Base-by-base conservation (phyloP, 2,888 invertebrate species). In the Mellilla xanthometata region DNA sequence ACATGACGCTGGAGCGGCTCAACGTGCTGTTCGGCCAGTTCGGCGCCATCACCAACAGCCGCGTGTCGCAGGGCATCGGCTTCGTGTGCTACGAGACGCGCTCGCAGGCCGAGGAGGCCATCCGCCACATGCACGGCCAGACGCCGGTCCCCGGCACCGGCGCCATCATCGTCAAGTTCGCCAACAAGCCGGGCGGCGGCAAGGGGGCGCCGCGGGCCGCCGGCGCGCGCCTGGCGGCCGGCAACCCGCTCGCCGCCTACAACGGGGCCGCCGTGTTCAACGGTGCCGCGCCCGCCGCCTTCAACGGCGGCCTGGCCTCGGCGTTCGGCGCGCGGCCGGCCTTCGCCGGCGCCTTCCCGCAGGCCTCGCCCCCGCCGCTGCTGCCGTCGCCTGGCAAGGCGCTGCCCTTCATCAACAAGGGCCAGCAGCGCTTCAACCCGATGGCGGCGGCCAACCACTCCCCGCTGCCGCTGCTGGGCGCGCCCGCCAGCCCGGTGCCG, bases 341-440 rank as follows among this genome's bases (percentile, higher is more conserved):
- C 1, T 85, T 84, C 56, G 81, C 81, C 46, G 75, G 84, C 8
- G 83, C 81, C 45, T 88, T 82, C 64, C 83, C 86, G 35, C 86
- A 85, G 64, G 84, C 81, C 9, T 84, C 87, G 13, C 88, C 89
- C 35, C 88, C 90, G 46, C 89, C 90, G 10, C 72, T 90, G 54
- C 72, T 88, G 58, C 87, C 90, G 2, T 88, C 90, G 15, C 90
- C 88, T 1, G 90, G 90, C 60, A 90, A 90, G 66, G 88, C 90
- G 31, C 75, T 90, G 55, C 89, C 90, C 2, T 88, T 90, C 71
- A 85, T 90, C 66, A 90, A 83, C 67, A 90, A 90, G 65, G 90
- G 90, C 39, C 86, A 87, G 63, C 90, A 89, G 60, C 81, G 90
- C 39, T 89, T 81, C 70, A 89, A 89, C 64, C 90, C 90, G 4